Conservation (phyloP, 1,140 invertebrate species). For the Pseudomyrmex cubaensis region DNA sequence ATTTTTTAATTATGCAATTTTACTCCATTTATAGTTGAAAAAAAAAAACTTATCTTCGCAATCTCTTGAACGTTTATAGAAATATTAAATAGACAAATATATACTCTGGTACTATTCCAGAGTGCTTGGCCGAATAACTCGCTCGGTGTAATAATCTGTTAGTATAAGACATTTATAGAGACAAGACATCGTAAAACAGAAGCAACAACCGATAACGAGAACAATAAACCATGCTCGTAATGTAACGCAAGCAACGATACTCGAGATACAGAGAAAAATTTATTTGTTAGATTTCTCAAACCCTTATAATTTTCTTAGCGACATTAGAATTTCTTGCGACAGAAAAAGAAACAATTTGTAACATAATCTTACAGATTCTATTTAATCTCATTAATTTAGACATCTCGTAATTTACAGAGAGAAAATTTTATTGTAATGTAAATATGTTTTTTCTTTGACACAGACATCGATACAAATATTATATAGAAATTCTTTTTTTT, state of each 20-base stretch:
- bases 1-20: constrained; percentile 12
- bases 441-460: background rate
- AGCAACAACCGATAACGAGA: constrained; percentile 48
- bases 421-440: background rate
- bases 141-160: constrained; percentile 4
- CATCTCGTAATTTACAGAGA: background rate
- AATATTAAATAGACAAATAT: constrained; percentile 11
- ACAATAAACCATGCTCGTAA: constrained; percentile 42
- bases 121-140: background rate
- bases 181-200: constrained; percentile 5
- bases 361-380: background rate
- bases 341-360: background rate
- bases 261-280: constrained; percentile 22
- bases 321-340: constrained; percentile 10
- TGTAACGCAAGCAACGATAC: background rate
- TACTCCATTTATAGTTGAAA: background rate
- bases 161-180: constrained; percentile 29
- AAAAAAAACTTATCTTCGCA: background rate
- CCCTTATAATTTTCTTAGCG: background rate
- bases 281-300: constrained; percentile 33
- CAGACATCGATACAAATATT: background rate
- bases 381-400: background rate
- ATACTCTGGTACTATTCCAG: constrained; percentile 9
- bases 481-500: background rate
- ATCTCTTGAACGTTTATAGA: background rate